A percentile compares a stretch with the other conserved stretches of the same genome.
These are phyloP conservation scores for Hylaeus volcanicus DNA, from an alignment of 1,140 invertebrate genomes.

Conservation along the genomic window DNA sequence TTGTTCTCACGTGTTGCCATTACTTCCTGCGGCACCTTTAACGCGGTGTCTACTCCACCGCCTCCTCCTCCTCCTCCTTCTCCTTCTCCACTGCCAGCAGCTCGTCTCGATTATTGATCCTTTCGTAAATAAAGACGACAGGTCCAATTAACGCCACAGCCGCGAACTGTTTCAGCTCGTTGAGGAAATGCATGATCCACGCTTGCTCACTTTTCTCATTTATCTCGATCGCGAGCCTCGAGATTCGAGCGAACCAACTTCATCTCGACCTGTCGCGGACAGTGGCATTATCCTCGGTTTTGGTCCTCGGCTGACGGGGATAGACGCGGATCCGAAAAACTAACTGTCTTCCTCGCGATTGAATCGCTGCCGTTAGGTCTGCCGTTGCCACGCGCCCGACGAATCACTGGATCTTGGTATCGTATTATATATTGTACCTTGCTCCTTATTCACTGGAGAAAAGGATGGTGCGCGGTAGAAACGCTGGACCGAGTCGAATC, in stretches of 20 bases:
- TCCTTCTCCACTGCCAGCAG: conserved; percentile 9
- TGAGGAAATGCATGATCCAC: conserved; percentile 53
- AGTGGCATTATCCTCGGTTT: conserved; percentile 38
- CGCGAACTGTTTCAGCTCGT: conserved; percentile 57
- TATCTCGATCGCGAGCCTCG: conserved; percentile 29
- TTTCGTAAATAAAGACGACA: conserved; percentile 62
- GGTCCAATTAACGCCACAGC: conserved; percentile 53
- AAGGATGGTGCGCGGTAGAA: conserved; percentile 33
- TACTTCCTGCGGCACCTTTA: conserved; percentile 51
- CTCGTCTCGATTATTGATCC: conserved; percentile 67
- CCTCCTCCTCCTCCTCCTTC: conserved; percentile 22
- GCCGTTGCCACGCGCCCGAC: not conserved
- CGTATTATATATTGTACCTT: not conserved
- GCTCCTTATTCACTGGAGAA: not conserved
- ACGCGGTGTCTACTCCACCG: conserved; percentile 44
- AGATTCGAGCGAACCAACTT: conserved; percentile 1
- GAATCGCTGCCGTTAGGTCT: not conserved
- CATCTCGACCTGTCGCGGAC: conserved; percentile 19
- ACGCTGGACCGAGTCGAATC: conserved; percentile 22
- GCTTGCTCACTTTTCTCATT: conserved; percentile 5
- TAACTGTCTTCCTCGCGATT: not conserved
- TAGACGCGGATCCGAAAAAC: not conserved
- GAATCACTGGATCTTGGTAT: not conserved
- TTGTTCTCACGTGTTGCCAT: conserved; percentile 60
- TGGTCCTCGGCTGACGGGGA: not conserved